Evolutionary conservation across 2,888 invertebrate species (phyloP), one percentile per base, ranked within the genome.

Genomic region (Agrilus cyanescens): DNA sequence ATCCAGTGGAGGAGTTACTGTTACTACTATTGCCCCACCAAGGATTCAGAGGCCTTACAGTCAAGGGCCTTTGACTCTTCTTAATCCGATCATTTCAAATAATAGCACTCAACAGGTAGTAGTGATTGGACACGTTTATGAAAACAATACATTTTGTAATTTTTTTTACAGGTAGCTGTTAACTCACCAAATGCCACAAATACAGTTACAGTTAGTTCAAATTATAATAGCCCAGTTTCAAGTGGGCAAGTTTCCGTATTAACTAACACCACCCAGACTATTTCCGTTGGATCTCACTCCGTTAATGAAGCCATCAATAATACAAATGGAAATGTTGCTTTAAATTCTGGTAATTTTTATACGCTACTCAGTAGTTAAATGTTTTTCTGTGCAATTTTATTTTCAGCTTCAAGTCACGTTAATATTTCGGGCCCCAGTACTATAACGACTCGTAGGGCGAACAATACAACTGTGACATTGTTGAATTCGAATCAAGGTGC

Each of bases 381-480:
- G 10, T 25, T 25, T 8, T 10, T 14, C 14, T 33, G 15, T 32
- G 16, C n/a, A 12, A 12, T 12, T 20, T 30, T 16, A 12, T 34
- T 20, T 34, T 13, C 16, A 12, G 43, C 50, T 46, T 33, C 39
- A 57, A 64, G 65, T 39, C 61, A 62, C 50, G 72, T 75, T 13
- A 71, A 72, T 46, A 68, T 78, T 29, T 73, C 74, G 6, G 78
- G 78, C 0, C 76, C 79, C 6, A 76, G 78, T 20, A 79, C 79
- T 15, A 75, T 80, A 30, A 70, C 74, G 30, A 68, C 76, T 3
- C 70, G 80, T 38, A 56, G 67, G 39, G 74, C 74, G 16, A 81
- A 80, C 59, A 84, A 84, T 61, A 85, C 84, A n/a, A 84, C 80
- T 56, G 82, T 85, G 2, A 85, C 85, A 1, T 70, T 85, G 57